phyloP scores from a whole-genome alignment of 92 coral and sea anemone species.

The Zoanthus sociatus region DNA sequence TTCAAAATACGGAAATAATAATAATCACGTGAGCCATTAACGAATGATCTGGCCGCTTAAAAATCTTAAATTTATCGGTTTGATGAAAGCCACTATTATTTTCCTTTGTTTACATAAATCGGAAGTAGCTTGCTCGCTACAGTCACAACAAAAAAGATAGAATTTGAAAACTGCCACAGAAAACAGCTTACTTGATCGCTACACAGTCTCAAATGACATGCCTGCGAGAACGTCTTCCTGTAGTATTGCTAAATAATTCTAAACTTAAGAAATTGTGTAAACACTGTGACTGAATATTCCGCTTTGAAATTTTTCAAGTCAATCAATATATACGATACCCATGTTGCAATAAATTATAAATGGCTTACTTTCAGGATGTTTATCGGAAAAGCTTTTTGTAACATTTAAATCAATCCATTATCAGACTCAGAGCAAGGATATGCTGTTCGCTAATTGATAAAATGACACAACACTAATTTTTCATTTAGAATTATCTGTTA shows the following conservation, averaged over 20 bases:
- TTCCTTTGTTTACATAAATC: slow-evolving; percentile 41
- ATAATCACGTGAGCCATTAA: slow-evolving; percentile 22
- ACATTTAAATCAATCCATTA: background rate
- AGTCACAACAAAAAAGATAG: background rate
- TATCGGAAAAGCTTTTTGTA: background rate
- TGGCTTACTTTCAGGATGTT: background rate
- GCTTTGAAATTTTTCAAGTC: background rate
- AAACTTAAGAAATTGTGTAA: background rate
- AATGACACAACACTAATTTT: slow-evolving; percentile 2
- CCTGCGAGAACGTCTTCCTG: background rate
- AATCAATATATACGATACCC: background rate
- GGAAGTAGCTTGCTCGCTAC: slow-evolving; percentile 1
- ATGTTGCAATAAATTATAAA: background rate
- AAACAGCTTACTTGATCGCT: background rate
- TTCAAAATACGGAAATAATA: background rate
- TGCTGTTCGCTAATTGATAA: background rate
- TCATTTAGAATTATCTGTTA: background rate
- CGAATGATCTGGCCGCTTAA: slow-evolving; percentile 10
- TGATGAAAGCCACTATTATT: background rate
- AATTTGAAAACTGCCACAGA: background rate
- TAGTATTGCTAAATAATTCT: background rate
- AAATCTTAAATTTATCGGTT: slow-evolving; percentile 21
- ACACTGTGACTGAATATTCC: background rate
- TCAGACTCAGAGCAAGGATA: background rate
- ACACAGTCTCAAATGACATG: too few relatives aligned